Percentiles rank a stretch among this genome's conserved stretches.
phyloP scores from a whole-genome alignment of 2,797 vertebrate species.

The Pseudomugil gertrudae region DNA sequence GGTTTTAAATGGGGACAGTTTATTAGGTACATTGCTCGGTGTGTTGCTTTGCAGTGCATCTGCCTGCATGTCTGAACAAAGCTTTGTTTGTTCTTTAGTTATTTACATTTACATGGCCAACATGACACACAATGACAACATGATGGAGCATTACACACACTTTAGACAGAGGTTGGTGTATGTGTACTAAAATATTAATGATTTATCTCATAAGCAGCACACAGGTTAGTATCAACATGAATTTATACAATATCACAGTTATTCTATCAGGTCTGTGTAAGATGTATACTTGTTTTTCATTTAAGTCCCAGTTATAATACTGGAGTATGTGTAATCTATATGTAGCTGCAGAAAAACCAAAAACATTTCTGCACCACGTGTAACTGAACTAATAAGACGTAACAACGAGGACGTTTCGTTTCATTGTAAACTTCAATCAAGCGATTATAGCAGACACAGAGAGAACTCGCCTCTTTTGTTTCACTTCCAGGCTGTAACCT shows the following conservation, averaged over 20 bases:
- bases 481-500: slow-evolving; percentile 17
- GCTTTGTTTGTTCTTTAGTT: not conserved
- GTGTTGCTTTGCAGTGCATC: not conserved
- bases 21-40: slow-evolving; percentile 10
- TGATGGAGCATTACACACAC: not conserved
- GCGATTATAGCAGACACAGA: slow-evolving; percentile 6
- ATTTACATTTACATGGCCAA: not conserved
- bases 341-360: not conserved
- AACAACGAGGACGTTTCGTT: not conserved
- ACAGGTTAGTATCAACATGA: not conserved
- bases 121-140: not conserved
- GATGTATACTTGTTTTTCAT: not conserved
- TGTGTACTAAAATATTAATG: not conserved
- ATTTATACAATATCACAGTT: too few relatives aligned
- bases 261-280: too few relatives aligned
- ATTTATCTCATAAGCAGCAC: not conserved
- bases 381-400: not conserved
- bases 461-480: slow-evolving; percentile 28
- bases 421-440: slow-evolving; percentile 5
- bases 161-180: not conserved
- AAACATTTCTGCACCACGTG: not conserved
- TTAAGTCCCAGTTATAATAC: not conserved
- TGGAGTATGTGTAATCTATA: not conserved
- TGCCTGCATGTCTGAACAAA: not conserved
- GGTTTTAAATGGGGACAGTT: not conserved